These are phyloP conservation scores for Erethizon dorsatum DNA, from an alignment of 2,797 vertebrate species.

Conservation along the genomic window DNA sequence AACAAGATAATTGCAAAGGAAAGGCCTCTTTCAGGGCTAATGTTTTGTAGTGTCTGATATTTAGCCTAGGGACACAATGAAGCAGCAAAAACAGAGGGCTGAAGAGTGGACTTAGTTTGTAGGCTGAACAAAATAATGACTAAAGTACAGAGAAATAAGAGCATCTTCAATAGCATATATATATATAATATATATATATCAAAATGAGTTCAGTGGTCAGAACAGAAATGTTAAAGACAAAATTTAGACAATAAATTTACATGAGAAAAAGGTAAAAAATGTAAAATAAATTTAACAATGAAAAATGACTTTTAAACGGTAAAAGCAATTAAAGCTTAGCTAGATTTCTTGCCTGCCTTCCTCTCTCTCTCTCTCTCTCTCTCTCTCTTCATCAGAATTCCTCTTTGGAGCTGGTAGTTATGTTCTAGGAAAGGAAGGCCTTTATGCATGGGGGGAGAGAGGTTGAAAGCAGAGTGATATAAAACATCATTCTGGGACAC, in stretches of 20 bases:
- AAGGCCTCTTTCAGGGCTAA: neutral
- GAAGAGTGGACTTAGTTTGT: neutral
- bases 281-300: conserved; percentile 16
- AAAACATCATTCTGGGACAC: neutral
- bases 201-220: conserved; percentile 59
- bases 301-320: conserved; percentile 61
- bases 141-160: conserved; percentile 39
- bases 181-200: too few relatives aligned
- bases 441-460: neutral
- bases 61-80: neutral
- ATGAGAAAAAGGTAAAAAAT: conserved; percentile 62
- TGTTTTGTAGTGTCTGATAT: conserved; percentile 50
- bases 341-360: too few relatives aligned
- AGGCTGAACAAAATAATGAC: conserved; percentile 38
- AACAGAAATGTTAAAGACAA: conserved; percentile 55
- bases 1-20: conserved; percentile 1
- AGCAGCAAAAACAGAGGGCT: neutral
- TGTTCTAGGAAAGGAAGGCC: conserved; percentile 12
- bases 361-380: too few relatives aligned
- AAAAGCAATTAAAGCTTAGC: conserved; percentile 45
- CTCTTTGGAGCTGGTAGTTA: neutral
- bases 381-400: neutral
- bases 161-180: conserved; percentile 1
- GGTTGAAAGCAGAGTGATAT: neutral
- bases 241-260: conserved; percentile 52